Evolutionary conservation across 2,797 vertebrate species (phyloP).

Genomic region (Catostomus latipinnis): DNA sequence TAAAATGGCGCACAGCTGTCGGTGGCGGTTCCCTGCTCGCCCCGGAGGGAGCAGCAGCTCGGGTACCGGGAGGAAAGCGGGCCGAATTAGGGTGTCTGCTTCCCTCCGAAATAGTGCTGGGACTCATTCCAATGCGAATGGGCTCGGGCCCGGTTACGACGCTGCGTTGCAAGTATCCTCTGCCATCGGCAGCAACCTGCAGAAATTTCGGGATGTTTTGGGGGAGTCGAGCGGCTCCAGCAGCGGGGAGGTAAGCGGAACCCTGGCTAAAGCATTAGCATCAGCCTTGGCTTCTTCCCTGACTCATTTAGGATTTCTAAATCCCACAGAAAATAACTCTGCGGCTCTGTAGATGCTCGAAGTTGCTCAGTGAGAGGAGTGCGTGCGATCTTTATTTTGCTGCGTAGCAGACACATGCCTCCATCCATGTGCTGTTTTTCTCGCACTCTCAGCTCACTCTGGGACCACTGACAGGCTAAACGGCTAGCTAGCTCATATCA

Average conservation of each 20-base stretch:
- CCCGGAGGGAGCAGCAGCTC: constrained; percentile 95
- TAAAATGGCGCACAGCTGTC: constrained; percentile 99
- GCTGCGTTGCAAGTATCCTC: constrained; percentile 96
- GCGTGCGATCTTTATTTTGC: constrained; percentile 54
- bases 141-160: constrained; percentile 93
- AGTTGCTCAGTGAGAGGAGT: constrained; percentile 29
- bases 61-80: constrained; percentile 88
- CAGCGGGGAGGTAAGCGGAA: constrained; percentile 88
- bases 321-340: constrained; percentile 15
- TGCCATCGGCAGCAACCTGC: constrained; percentile 96
- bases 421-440: constrained; percentile 58
- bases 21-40: constrained; percentile 99
- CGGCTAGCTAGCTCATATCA: constrained; percentile 45
- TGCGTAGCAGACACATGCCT: constrained; percentile 52
- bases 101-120: constrained; percentile 79
- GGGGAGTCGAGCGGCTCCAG: constrained; percentile 94
- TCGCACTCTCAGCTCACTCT: constrained; percentile 31
- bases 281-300: constrained; percentile 1
- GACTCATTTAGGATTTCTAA: background rate
- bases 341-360: background rate
- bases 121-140: constrained; percentile 73
- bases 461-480: constrained; percentile 47
- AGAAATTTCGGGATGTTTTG: constrained; percentile 96
- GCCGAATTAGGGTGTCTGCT: constrained; percentile 86
- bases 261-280: constrained; percentile 31